A percentile compares a stretch with the other conserved stretches of the same genome.
phyloP scores from a whole-genome alignment of 2,113 vertebrate species.

The Nothobranchius kuhntae region DNA sequence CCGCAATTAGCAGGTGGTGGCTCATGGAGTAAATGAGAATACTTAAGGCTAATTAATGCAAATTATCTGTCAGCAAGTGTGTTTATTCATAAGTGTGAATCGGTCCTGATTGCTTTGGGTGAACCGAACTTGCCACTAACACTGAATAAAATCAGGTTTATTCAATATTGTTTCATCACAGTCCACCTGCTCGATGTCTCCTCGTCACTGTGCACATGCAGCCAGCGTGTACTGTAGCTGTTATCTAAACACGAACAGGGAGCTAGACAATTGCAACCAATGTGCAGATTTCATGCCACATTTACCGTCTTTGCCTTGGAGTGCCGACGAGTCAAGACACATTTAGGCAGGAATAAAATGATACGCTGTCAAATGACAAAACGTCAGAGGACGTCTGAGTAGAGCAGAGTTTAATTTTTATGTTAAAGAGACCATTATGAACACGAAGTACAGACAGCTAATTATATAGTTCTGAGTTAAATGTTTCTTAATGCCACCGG shows the following conservation, averaged over 20 bases:
- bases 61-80: constrained; percentile 8
- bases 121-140: background rate
- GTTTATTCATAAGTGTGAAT: background rate
- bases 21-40: constrained; percentile 23
- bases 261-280: constrained; percentile 9
- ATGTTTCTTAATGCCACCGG: no score
- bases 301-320: constrained; percentile 46
- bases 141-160: background rate
- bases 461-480: no score
- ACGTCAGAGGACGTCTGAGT: no score
- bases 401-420: no score
- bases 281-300: constrained; percentile 19
- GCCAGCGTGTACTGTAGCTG: background rate
- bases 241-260: background rate
- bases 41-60: constrained; percentile 13
- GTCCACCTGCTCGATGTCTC: background rate
- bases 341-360: constrained; percentile 12
- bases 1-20: constrained; percentile 13
- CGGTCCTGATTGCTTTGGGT: background rate
- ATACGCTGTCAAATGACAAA: background rate
- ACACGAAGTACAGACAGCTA: no score
- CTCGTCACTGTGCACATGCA: background rate
- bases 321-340: background rate
- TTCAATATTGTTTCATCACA: background rate
- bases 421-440: no score